Evolutionary conservation across 1,140 invertebrate genomes (phyloP).

Genomic region (Sycophila sp.): DNA sequence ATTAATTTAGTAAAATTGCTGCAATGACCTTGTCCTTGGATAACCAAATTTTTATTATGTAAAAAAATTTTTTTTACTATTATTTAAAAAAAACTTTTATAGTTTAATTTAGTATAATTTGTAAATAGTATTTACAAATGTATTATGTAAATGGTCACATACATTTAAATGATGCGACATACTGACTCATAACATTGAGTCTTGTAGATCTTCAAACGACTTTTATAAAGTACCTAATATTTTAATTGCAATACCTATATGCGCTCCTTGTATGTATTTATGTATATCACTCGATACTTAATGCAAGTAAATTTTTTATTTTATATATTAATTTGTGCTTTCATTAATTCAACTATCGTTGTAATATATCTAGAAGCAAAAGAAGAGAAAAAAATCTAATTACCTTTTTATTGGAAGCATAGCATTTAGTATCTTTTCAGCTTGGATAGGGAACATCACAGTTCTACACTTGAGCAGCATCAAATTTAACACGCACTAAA

Average conservation of each 20-base stretch:
- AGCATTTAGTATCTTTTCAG: too few relatives aligned
- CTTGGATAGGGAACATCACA: too few relatives aligned
- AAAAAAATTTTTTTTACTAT: conserved; percentile 36
- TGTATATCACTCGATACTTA: conserved; percentile 29
- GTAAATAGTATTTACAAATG: conserved; percentile 45
- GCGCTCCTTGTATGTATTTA: conserved; percentile 2
- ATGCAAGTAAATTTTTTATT: conserved; percentile 47
- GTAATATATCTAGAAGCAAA: too few relatives aligned
- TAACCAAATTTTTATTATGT: conserved; percentile 36
- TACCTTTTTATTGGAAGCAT: too few relatives aligned
- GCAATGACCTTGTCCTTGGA: background rate
- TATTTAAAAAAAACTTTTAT: conserved; percentile 47
- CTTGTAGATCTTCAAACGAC: conserved; percentile 15
- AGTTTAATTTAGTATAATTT: conserved; percentile 39
- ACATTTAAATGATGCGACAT: conserved; percentile 20
- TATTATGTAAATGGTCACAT: conserved; percentile 30
- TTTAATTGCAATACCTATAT: conserved; percentile 28
- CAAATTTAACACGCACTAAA: too few relatives aligned
- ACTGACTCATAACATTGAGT: conserved; percentile 26
- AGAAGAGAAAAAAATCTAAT: too few relatives aligned
- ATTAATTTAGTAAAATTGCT: conserved; percentile 9
- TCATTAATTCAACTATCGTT: too few relatives aligned
- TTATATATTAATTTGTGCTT: conserved; percentile 40
- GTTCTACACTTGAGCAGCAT: too few relatives aligned
- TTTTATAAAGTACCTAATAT: conserved; percentile 38